A percentile compares a stretch with the other conserved stretches of the same genome.
phyloP scores from a whole-genome alignment of 2,113 vertebrate species.

The Apteryx owenii region DNA sequence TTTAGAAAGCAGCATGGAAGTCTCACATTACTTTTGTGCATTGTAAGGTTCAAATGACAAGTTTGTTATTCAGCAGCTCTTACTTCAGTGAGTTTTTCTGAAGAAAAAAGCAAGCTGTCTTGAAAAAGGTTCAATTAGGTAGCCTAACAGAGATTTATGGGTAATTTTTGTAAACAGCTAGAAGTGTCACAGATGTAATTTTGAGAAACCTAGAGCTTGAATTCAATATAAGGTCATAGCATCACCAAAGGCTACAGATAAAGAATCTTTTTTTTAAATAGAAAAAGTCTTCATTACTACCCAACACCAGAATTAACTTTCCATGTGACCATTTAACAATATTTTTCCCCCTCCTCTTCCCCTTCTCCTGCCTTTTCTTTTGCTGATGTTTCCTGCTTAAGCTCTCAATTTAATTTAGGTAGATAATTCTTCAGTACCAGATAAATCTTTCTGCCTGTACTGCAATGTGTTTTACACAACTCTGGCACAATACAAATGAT shows the following conservation, averaged over 20 bases:
- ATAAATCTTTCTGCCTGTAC: not conserved
- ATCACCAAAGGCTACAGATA: not conserved
- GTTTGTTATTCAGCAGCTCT: not conserved
- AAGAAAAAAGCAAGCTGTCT: not conserved
- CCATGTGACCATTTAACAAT: not conserved
- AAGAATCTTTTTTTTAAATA: not conserved
- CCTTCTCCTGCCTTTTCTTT: not conserved
- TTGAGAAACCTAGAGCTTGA: not conserved
- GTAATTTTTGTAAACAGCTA: slow-evolving; percentile 4
- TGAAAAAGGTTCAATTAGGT: not conserved
- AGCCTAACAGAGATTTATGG: not conserved
- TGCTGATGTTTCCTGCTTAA: not conserved
- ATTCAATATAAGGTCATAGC: not conserved
- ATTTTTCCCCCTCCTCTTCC: not conserved
- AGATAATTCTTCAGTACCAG: not conserved
- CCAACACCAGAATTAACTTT: not conserved
- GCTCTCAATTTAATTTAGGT: not conserved
- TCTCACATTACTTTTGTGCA: not conserved
- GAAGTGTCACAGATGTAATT: not conserved
- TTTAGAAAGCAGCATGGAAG: not conserved
- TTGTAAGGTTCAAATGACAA: not conserved
- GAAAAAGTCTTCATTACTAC: not conserved
- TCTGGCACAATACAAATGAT: not conserved
- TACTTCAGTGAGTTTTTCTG: not conserved
- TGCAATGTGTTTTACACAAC: not conserved